These are phyloP conservation scores for Drosophila pallidifrons DNA, from an alignment of 1,140 invertebrate genomes.

Conservation along the genomic window DNA sequence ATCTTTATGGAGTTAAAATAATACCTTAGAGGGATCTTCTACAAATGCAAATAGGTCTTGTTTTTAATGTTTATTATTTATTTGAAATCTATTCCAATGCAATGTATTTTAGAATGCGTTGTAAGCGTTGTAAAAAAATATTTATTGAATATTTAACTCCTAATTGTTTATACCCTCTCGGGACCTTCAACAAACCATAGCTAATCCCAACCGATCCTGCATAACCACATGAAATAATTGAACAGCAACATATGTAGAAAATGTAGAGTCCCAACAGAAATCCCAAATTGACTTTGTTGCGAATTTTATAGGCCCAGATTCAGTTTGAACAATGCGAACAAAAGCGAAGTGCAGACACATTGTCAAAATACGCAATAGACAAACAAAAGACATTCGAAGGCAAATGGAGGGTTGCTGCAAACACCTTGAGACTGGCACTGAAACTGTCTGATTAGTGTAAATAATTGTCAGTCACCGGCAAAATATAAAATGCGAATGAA, in stretches of 20 bases:
- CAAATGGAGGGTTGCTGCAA: constrained; percentile 49
- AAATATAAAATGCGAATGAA: constrained; percentile 39
- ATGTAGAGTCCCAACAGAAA: constrained; percentile 13
- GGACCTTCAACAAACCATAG: constrained; percentile 36
- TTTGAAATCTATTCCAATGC: no score
- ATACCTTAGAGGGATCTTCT: no score
- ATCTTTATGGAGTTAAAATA: no score
- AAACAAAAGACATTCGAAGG: constrained; percentile 46
- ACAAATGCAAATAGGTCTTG: no score
- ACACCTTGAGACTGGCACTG: constrained; percentile 53
- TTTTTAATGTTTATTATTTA: no score
- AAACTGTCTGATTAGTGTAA: constrained; percentile 76
- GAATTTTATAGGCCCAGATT: constrained; percentile 74
- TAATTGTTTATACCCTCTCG: background rate
- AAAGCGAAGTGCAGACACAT: constrained; percentile 67
- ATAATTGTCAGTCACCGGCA: constrained; percentile 69
- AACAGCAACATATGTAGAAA: constrained; percentile 11
- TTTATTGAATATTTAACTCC: background rate
- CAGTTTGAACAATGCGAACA: constrained; percentile 53
- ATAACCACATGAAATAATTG: constrained; percentile 49
- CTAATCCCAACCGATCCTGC: constrained; percentile 32
- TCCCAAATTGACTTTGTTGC: constrained; percentile 77
- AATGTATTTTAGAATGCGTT: no score
- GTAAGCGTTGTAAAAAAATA: no score
- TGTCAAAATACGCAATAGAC: constrained; percentile 77